Base-by-base conservation (phyloP, 2,113 vertebrate genomes). In the Nothocercus julius region DNA sequence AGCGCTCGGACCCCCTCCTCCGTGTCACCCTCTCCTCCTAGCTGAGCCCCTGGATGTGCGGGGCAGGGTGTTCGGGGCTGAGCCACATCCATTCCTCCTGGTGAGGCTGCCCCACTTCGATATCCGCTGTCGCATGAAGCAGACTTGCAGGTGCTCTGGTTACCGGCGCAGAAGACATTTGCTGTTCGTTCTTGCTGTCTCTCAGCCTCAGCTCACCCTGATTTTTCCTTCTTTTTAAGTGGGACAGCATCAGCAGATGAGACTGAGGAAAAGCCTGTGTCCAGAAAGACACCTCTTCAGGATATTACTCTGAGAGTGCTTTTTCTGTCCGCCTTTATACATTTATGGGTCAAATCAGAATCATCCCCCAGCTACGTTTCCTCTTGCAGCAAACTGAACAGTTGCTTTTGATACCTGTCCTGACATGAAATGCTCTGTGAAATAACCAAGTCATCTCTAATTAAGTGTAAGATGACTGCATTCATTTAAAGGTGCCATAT, bases 401-500 rank as follows among this genome's bases (percentile, higher is more conserved):
- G 58, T 42, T 47, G 13, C 1, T 0, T 17, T 1, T 5, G 51
- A 42, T 53, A 56, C 66, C 34, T 2, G 3, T 49, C 36, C 68
- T 45, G 42, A 82, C 40, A 40, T 11, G 54, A 44, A 82, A 66
- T 16, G 36, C 54, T 91, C 73, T 79, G 44, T 61, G 8, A 84
- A 95, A 93, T 63, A 95, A 95, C 77, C 87, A 94, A 91, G 51
- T 78, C 85, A 85, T 66, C 51, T 89, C 79, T 92, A 96, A 95
- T 96, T 96, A 95, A 96, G 85, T 91, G 72, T 84, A 77, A 93
- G 95, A 97, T 80, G 62, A 88, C 89, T 84, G 86, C 95, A 92
- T 96, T 92, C 81, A 91, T 90, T 93, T 81, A 93, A 91, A 44
- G 14, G 59, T 77, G 67, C 47, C 28, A 9, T 66, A 97, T 89